Conservation (phyloP, 2,888 invertebrate genomes). For the Tipula unca region DNA sequence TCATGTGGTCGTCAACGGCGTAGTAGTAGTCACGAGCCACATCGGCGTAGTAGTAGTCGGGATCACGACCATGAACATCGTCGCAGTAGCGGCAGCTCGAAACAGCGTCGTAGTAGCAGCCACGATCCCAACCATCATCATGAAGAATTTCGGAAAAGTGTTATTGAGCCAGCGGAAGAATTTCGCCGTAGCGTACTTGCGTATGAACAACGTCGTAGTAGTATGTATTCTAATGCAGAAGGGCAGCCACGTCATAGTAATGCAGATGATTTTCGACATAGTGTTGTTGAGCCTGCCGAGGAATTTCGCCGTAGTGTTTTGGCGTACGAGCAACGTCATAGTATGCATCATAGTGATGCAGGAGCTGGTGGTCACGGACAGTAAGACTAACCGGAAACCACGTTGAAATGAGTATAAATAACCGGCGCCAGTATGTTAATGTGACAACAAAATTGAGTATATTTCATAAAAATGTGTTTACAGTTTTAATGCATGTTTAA, state of each 20-base stretch:
- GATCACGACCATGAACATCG: neutral
- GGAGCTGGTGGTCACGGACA: too few relatives aligned
- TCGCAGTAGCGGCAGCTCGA: neutral
- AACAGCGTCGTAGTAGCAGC: neutral
- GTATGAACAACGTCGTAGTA: neutral
- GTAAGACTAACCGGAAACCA: too few relatives aligned
- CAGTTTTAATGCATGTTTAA: neutral
- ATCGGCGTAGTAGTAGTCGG: neutral
- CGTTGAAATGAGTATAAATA: too few relatives aligned
- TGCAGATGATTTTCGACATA: neutral
- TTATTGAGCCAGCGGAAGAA: neutral
- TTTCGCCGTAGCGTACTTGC: neutral
- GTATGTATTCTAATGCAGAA: neutral
- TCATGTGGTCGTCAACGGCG: too few relatives aligned
- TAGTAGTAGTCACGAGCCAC: neutral
- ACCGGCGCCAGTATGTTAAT: neutral
- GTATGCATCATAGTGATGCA: neutral
- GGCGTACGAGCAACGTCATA: too few relatives aligned
- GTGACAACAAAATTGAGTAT: neutral
- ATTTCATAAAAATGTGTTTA: neutral
- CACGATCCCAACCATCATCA: neutral
- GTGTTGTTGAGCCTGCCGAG: neutral
- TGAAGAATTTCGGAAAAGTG: neutral
- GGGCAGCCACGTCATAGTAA: neutral
- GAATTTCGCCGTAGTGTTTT: neutral